Evolutionary conservation across 2,888 invertebrate genomes (phyloP).

Genomic region (Hymenopus coronatus): DNA sequence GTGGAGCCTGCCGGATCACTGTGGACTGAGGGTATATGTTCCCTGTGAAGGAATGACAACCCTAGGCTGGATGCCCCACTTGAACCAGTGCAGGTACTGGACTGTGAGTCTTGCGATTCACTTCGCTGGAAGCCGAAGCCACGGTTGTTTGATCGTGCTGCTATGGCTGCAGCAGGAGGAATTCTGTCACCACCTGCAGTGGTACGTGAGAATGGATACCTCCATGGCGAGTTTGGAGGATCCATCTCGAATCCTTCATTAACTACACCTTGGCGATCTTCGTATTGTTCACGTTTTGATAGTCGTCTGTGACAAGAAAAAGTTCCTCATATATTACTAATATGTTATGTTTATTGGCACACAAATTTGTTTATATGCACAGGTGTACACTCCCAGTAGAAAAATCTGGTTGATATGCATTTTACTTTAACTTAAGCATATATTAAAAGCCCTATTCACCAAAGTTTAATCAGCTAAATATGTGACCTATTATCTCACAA

Average conservation of each 20-base stretch:
- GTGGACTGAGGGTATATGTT: conserved; percentile 15
- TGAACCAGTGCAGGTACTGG: conserved; percentile 34
- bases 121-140: conserved; percentile 36
- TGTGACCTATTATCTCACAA: too few relatives aligned
- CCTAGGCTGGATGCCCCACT: conserved; percentile 39
- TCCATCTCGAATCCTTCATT: conserved; percentile 69
- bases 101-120: conserved; percentile 40
- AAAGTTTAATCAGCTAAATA: too few relatives aligned
- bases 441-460: too few relatives aligned
- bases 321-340: not conserved
- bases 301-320: conserved; percentile 38
- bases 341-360: not conserved
- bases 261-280: conserved; percentile 55
- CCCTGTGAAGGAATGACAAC: conserved; percentile 32
- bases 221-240: conserved; percentile 71
- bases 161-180: not conserved
- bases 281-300: conserved; percentile 41
- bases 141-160: not conserved
- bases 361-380: not conserved
- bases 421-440: too few relatives aligned
- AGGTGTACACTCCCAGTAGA: not conserved
- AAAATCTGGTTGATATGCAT: too few relatives aligned
- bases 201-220: conserved; percentile 58
- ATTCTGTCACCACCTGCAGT: not conserved
- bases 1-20: conserved; percentile 21